These are phyloP conservation scores for Turdus rufiventris DNA, from an alignment of 2,113 vertebrate species.

Conservation along the genomic window DNA sequence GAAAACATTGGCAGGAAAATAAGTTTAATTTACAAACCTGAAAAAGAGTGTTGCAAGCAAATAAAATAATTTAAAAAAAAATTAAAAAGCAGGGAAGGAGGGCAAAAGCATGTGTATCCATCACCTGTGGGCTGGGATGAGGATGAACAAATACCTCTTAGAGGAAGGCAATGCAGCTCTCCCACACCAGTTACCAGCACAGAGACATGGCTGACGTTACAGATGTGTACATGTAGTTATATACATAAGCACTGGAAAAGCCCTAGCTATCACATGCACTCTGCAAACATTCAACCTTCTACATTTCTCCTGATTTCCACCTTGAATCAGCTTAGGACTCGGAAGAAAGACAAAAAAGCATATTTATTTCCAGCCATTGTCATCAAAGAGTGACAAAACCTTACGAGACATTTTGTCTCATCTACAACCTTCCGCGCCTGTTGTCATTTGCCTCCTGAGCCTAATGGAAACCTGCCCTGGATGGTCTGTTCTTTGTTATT, in stretches of 20 bases:
- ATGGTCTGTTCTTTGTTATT: background rate
- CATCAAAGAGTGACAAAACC: background rate
- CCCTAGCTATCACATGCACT: background rate
- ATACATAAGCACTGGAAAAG: background rate
- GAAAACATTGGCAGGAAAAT: constrained; percentile 52
- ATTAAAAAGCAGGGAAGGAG: fast-evolving
- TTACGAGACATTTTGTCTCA: background rate
- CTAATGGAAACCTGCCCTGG: background rate
- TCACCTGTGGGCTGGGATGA: background rate
- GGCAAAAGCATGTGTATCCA: fast-evolving
- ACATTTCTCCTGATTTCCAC: background rate
- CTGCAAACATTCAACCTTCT: background rate
- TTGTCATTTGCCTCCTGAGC: background rate
- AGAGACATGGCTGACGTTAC: fast-evolving
- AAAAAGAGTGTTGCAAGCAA: background rate
- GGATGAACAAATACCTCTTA: background rate
- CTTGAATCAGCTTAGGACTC: background rate
- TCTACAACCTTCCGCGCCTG: background rate
- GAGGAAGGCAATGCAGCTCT: background rate
- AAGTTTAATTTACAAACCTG: constrained; percentile 31
- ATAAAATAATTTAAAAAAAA: no score
- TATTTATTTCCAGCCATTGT: background rate
- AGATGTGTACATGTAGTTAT: background rate
- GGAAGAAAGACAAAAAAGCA: background rate
- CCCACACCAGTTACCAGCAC: background rate